Evolutionary conservation across 2,888 invertebrate genomes (phyloP), one percentile per base, ranked within the genome.

Genomic region (Choreutis nemorana): DNA sequence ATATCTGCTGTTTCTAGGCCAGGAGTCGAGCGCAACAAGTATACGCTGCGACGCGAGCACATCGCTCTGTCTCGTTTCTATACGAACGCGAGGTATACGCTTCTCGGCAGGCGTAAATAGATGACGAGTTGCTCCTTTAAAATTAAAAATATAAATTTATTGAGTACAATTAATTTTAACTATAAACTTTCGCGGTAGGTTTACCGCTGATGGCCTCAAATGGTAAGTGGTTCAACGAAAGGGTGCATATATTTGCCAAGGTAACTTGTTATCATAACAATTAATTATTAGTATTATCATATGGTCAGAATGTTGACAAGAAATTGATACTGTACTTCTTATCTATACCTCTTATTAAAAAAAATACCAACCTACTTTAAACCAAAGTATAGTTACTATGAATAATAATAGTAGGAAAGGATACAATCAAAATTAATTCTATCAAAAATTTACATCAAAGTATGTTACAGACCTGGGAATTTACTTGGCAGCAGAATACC

Each of bases 91-190:
- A 0, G 99, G 98, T 34, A 98, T 91, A 42, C 91, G 88, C 35
- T 89, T 86, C 57, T 99, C 97, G 0, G 97, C 94, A 12, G 99
- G 97, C 2, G 95, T 85, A 71, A 99, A 98, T 2, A 98, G 72
- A 57, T 97, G 97, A 12, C 90, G 82, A 0, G 82, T 81, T 0
- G 85, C 83, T 23, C 85, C 83, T 63, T 41, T 11, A 28, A 29
- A 29, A 11, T 21, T 21, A 18, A 7, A 1, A 18, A 6, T 18
- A 18, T 18, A 7, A 18, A 18, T 18, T 18, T 18, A 18, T 7
- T 7, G 18, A 6, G 7, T 6, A 8, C 18, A 7, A 6, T 18
- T 18, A 18, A 8, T 18, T 18, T 18, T 18, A 18, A 2, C 18
- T 18, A 18, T n/a, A n/a, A n/a, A n/a, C n/a, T n/a, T n/a, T n/a